Percentiles rank a stretch among this genome's conserved stretches.
These are phyloP conservation scores for Lerista edwardsae DNA, from an alignment of 2,797 vertebrate species.

Conservation along the genomic window DNA sequence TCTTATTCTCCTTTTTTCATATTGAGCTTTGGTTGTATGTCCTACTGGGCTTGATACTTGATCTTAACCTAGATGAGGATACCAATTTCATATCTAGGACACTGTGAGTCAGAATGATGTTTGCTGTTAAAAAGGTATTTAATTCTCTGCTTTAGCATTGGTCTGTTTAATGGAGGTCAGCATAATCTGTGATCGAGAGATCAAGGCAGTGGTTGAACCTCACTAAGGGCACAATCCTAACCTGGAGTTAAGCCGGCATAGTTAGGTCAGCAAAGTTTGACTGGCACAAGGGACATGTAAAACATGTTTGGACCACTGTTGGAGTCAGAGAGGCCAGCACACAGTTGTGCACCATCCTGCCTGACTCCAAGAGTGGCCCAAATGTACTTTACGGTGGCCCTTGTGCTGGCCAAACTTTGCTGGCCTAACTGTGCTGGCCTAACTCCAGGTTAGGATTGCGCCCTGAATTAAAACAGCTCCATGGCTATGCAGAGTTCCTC, in stretches of 20 bases:
- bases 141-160: neutral
- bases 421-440: no score
- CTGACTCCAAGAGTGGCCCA: no score
- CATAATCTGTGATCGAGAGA: neutral
- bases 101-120: neutral
- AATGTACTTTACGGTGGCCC: no score
- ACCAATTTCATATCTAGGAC: neutral
- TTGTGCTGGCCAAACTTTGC: no score
- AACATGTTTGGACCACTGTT: no score
- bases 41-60: neutral
- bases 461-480: constrained; percentile 3
- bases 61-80: neutral
- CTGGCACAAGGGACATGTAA: no score
- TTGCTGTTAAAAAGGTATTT: neutral
- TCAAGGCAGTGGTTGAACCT: neutral
- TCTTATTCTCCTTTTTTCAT: neutral
- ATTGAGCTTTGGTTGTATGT: constrained; percentile 37
- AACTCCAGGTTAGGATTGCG: no score
- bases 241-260: no score
- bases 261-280: no score
- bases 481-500: neutral
- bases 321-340: no score
- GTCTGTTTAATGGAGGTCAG: neutral
- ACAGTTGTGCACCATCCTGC: no score
- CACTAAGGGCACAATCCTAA: no score